Evolutionary conservation across 2,797 vertebrate genomes (phyloP), one percentile per base, ranked within the genome.

Genomic region (Uromys caudimaculatus): DNA sequence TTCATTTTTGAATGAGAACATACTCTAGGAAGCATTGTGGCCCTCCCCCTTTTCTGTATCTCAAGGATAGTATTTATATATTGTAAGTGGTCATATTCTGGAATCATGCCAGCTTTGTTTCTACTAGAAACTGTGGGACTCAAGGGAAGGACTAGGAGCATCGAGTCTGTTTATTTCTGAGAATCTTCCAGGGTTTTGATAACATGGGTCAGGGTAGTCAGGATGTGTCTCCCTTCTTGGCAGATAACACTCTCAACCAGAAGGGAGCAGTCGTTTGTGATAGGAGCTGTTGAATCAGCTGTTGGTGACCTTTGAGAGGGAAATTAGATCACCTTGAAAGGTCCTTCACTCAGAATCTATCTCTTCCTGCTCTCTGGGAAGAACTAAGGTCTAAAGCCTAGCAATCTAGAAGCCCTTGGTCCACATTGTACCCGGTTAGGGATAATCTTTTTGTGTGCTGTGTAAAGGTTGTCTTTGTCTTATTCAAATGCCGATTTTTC

Each of bases 81-180:
- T 84, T 90, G 8, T 76, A 47, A 93, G 4, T 58, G 83, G 81
- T 89, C 7, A 0, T 84, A 29, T 60, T 96, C 83, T 83, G 60
- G 83, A 94, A 41, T 81, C 24, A 32, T 56, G 17, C 23, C 75
- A 54, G 24, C 44, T 91, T 78, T 82, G 44, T 83, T 78, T 60
- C 47, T 92, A n/a, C 54, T 95, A 2, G 83, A 47, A 60, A 56
- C 86, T 87, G 54, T 84, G 83, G 73, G 27, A 76, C n/a, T 87
- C 47, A 78, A 81, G 50, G 5, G 27, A 90, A 75, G 38, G 12
- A 67, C 2, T 12, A n/a, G 24, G n/a, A 67, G 38, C 41, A 62
- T 95, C 19, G 44, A 14, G 8, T 71, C 64, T 84, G 0, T 92
- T 88, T 29, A 12, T 93, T 79, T 91, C 58, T 50, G 44, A 77